phyloP scores from a whole-genome alignment of 2,888 invertebrate genomes.

The Emmelina monodactyla region DNA sequence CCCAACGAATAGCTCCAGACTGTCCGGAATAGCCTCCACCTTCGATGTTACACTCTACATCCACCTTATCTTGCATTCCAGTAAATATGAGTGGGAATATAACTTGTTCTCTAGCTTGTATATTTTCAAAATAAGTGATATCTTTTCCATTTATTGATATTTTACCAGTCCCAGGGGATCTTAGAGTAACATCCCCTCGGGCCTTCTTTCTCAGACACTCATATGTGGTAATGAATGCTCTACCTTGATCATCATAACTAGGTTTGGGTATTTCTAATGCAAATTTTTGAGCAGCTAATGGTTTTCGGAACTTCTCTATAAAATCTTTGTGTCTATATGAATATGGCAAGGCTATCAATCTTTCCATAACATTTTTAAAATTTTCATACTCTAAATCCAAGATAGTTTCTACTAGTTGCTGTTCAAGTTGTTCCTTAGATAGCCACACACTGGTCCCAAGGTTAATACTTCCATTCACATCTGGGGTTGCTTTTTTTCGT shows the following conservation, averaged over 20 bases:
- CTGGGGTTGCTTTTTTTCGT: slow-evolving; percentile 67
- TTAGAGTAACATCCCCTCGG: slow-evolving; percentile 80
- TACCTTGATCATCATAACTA: slow-evolving; percentile 72
- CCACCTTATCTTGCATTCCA: slow-evolving; percentile 77
- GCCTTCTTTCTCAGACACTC: slow-evolving; percentile 77
- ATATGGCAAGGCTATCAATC: slow-evolving; percentile 75
- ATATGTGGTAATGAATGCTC: slow-evolving; percentile 75
- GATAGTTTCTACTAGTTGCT: slow-evolving; percentile 70
- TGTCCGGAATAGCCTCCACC: slow-evolving; percentile 82
- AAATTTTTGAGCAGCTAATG: slow-evolving; percentile 64
- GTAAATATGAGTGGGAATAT: slow-evolving; percentile 87
- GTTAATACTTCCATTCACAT: slow-evolving; percentile 64
- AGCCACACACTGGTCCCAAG: slow-evolving; percentile 64
- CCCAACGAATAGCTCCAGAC: slow-evolving; percentile 90
- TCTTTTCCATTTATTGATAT: slow-evolving; percentile 82
- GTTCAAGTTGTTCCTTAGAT: slow-evolving; percentile 71
- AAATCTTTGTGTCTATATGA: slow-evolving; percentile 75
- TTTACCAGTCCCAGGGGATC: slow-evolving; percentile 82
- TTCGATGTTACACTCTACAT: slow-evolving; percentile 79
- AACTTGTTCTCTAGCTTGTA: slow-evolving; percentile 81
- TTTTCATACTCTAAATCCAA: slow-evolving; percentile 74
- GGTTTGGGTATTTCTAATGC: slow-evolving; percentile 72
- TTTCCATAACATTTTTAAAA: slow-evolving; percentile 76
- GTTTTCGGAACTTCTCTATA: slow-evolving; percentile 73
- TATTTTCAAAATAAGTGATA: slow-evolving; percentile 76